phyloP scores from a whole-genome alignment of 1,140 invertebrate genomes.

The Listronotus oregonensis region DNA sequence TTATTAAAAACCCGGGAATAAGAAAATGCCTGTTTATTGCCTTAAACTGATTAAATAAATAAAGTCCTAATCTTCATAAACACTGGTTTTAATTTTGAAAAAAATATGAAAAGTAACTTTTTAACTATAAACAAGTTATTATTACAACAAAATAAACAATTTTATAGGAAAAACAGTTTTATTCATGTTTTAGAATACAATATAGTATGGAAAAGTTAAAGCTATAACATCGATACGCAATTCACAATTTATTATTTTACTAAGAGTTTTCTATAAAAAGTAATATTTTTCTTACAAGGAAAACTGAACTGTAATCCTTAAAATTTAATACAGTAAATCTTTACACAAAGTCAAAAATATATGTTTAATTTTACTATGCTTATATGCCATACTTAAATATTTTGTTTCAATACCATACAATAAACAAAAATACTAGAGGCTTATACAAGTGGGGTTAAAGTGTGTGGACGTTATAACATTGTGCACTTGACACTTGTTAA shows the following conservation, averaged over 20 bases:
- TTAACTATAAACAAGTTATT: too few species aligned
- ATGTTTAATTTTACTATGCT: background rate
- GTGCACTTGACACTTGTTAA: conserved; percentile 32
- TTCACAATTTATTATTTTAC: conserved; percentile 22
- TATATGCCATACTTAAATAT: conserved; percentile 19
- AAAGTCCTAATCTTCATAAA: too few species aligned
- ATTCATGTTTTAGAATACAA: conserved; percentile 48
- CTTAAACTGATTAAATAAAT: too few species aligned
- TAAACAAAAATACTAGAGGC: conserved; percentile 8
- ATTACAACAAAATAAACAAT: conserved; percentile 4
- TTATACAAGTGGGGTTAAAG: conserved; percentile 12
- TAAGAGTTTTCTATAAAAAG: conserved; percentile 2
- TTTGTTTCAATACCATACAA: conserved; percentile 21
- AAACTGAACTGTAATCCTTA: conserved; percentile 2
- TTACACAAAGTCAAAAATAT: conserved; percentile 20
- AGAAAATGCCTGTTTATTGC: too few species aligned
- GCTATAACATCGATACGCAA: conserved; percentile 48
- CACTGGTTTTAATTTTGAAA: too few species aligned
- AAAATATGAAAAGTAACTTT: too few species aligned
- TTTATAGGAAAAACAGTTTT: conserved; percentile 51
- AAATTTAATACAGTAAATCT: conserved; percentile 10
- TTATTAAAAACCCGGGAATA: too few species aligned
- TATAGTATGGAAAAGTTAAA: conserved; percentile 50
- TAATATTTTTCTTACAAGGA: background rate
- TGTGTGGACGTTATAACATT: conserved; percentile 34